phyloP scores from a whole-genome alignment of 2,888 invertebrate genomes.

The Tyria jacobaeae region DNA sequence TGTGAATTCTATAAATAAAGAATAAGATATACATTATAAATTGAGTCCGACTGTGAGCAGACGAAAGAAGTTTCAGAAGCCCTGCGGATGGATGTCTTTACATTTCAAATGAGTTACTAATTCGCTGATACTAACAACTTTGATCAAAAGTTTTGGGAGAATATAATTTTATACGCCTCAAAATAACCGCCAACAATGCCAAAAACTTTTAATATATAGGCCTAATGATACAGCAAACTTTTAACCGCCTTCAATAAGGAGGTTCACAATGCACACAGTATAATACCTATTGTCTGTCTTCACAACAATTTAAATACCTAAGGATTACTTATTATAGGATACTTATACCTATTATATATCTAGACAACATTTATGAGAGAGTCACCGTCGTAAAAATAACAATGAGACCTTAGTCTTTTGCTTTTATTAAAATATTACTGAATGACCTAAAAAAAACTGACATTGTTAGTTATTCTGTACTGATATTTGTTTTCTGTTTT shows the following conservation, averaged over 20 bases:
- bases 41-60: constrained; percentile 2
- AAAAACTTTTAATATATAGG: neutral
- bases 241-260: too few species aligned
- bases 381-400: constrained; percentile 9
- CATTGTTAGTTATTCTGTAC: neutral
- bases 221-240: constrained; percentile 14
- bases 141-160: constrained; percentile 11
- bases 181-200: constrained; percentile 2
- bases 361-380: neutral
- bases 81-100: constrained; percentile 16
- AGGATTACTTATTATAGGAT: too few species aligned
- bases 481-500: constrained; percentile 5
- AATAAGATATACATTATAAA: constrained; percentile 25
- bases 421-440: constrained; percentile 13
- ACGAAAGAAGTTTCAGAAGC: constrained; percentile 6
- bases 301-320: neutral
- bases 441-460: neutral
- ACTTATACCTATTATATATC: too few species aligned
- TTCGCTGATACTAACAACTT: constrained; percentile 15
- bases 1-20: constrained; percentile 21
- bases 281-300: constrained; percentile 5
- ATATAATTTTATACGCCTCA: constrained; percentile 14
- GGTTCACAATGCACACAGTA: neutral
- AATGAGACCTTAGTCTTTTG: neutral
- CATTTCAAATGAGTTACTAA: constrained; percentile 28